Evolutionary conservation across 2,888 invertebrate species (phyloP).

Genomic region (Macrostomum cliftonense): DNA sequence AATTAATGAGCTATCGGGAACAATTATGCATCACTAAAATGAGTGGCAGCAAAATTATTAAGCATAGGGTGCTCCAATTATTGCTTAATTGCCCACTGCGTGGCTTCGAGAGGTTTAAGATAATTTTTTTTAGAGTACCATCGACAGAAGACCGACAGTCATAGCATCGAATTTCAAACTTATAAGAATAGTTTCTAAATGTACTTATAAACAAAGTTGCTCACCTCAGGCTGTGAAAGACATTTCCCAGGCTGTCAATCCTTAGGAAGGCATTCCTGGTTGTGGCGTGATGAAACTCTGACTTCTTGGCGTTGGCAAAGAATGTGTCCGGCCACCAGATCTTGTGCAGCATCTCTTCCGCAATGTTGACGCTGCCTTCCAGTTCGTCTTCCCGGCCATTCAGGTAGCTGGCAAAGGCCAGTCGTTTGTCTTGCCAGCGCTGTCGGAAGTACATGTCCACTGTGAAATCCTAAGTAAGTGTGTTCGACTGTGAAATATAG

Average conservation of each 20-base stretch:
- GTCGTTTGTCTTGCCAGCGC: conserved; percentile 16
- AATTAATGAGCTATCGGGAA: too few relatives aligned
- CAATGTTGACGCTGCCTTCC: conserved; percentile 18
- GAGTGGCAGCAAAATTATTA: too few relatives aligned
- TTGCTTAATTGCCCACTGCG: too few relatives aligned
- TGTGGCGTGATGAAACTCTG: conserved; percentile 19
- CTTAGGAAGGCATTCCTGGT: conserved; percentile 20
- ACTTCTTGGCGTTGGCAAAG: conserved; percentile 19
- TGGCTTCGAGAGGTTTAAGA: too few relatives aligned
- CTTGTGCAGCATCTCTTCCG: conserved; percentile 17
- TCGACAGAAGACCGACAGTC: too few relatives aligned
- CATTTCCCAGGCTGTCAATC: conserved; percentile 16
- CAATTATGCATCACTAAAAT: too few relatives aligned
- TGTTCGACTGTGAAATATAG: too few relatives aligned
- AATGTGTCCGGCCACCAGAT: conserved; percentile 23
- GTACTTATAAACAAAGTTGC: too few relatives aligned
- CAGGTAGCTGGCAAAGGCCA: conserved; percentile 13
- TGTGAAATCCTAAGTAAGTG: conserved; percentile 15
- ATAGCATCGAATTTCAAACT: too few relatives aligned
- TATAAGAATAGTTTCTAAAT: too few relatives aligned
- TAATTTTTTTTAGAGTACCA: too few relatives aligned
- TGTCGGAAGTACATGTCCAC: conserved; percentile 20
- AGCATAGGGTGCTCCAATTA: too few relatives aligned
- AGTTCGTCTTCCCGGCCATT: conserved; percentile 9
- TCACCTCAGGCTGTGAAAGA: conserved; percentile 18